Percentiles rank a stretch among this genome's conserved stretches.
Conservation (phyloP, 2,113 vertebrate genomes). For the Marmota monax region DNA sequence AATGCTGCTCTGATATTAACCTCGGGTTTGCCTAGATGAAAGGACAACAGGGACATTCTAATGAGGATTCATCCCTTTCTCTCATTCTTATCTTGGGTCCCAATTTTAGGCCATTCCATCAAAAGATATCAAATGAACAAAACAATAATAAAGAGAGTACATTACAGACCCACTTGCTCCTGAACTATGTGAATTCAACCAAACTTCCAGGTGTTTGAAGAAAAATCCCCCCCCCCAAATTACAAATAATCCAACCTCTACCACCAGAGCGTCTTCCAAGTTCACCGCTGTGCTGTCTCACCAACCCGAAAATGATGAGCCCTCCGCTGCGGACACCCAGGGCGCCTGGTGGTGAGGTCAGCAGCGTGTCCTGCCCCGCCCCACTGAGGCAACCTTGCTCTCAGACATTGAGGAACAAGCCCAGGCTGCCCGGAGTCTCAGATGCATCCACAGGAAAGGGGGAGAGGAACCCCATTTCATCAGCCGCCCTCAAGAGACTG, state of each 20-base stretch:
- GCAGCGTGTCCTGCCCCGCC: slow-evolving; percentile 71
- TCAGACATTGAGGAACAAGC: background rate
- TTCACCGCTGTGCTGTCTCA: slow-evolving; percentile 49
- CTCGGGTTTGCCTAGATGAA: background rate
- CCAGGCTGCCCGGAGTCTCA: background rate
- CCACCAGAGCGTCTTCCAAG: slow-evolving; percentile 71
- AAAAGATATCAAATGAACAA: slow-evolving; percentile 1
- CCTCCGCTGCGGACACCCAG: background rate
- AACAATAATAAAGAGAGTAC: background rate
- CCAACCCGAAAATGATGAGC: slow-evolving; percentile 72
- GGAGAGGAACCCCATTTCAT: background rate
- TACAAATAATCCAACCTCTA: slow-evolving; percentile 78
- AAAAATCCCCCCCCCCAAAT: slow-evolving; percentile 28
- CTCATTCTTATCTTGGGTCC: slow-evolving; percentile 1
- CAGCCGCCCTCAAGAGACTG: background rate
- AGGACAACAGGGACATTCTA: background rate
- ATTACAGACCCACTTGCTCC: background rate
- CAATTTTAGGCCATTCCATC: background rate
- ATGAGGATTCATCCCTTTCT: background rate
- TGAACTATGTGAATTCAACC: background rate
- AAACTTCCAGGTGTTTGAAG: slow-evolving; percentile 35
- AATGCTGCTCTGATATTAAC: rapidly evolving
- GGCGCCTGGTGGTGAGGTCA: slow-evolving; percentile 78
- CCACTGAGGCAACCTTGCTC: slow-evolving; percentile 49
- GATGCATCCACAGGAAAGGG: background rate